Conservation (phyloP, 2,797 vertebrate species). For the Gephyroberyx darwinii region DNA sequence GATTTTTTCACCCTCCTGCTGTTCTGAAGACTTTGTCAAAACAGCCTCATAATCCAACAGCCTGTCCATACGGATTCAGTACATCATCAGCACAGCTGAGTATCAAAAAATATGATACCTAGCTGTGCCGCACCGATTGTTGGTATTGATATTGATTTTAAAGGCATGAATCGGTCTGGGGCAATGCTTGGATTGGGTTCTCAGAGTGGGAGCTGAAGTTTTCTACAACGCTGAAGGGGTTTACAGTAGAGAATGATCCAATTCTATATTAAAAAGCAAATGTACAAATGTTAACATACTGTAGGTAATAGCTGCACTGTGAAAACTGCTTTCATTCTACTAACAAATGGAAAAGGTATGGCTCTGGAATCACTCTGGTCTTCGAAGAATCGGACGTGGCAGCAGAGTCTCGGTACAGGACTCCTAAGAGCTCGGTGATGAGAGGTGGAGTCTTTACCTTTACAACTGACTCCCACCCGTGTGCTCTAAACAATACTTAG, state of each 20-base stretch:
- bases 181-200: no score
- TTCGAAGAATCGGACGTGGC: conserved; percentile 24
- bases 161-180: no score
- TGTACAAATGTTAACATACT: conserved; percentile 22
- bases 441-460: conserved; percentile 41
- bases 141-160: no score
- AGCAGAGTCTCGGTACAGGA: conserved; percentile 1
- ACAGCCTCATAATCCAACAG: no score
- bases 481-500: conserved; percentile 63
- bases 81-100: no score
- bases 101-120: no score
- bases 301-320: neutral
- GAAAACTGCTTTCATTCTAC: neutral
- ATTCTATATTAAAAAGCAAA: conserved; percentile 28
- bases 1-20: no score
- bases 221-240: no score
- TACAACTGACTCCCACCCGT: conserved; percentile 61
- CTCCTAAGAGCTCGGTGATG: conserved; percentile 7
- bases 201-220: no score
- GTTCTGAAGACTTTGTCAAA: no score
- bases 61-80: no score
- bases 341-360: neutral
- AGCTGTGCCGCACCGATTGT: no score
- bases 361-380: conserved; percentile 12
- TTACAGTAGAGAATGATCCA: neutral